Base-by-base conservation (phyloP, 2,888 invertebrate species). In the Drosophila cyrtoloma region DNA sequence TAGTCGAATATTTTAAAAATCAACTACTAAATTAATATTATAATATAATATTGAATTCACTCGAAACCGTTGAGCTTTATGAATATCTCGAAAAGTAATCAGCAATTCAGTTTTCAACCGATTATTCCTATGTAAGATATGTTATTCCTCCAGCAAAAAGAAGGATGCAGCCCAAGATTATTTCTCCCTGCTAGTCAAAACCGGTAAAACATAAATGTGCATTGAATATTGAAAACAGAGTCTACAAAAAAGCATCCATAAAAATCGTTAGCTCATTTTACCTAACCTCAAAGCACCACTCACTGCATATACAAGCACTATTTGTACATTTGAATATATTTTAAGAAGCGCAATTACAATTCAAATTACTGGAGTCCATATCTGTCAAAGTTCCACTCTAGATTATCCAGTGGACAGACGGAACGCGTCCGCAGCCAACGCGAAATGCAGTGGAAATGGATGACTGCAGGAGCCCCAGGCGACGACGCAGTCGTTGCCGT, bases 391-490 rank as follows among this genome's bases (percentile, higher is more conserved):
- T 66, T 55, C 83, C 83, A 77, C 2, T 77, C 44, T 10, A 26
- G 37, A 71, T 79, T 76, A 47, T 82, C 82, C 53, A 82, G 14
- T 0, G 68, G 84, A 6, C 66, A 81, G 0, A 77, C 71, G 30
- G 53, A 47, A 0, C 80, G 77, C 0, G 66, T 53, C n/a, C 64
- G 58, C n/a, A 74, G 39, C 77, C 77, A 83, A 10, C 57, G 74
- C 9, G 71, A 55, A 26, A 81, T 81, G 71, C 84, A 84, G 10
- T 78, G 81, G 10, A 68, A 84, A 22, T 75, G 70, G 6, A 75
- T 82, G 78, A 60, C 71, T 66, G 56, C 81, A 75, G 1, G 42
- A n/a, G 47, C 82, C 84, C 75, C 70, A 69, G 39, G 79, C 79
- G 16, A 68, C 70, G 32, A 30, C 63, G 70, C 71, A 81, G 2